A percentile compares a stretch with the other conserved stretches of the same genome.
Evolutionary conservation across 1,140 invertebrate genomes (phyloP).

Genomic region (Gyrodactylus bullatarudis): DNA sequence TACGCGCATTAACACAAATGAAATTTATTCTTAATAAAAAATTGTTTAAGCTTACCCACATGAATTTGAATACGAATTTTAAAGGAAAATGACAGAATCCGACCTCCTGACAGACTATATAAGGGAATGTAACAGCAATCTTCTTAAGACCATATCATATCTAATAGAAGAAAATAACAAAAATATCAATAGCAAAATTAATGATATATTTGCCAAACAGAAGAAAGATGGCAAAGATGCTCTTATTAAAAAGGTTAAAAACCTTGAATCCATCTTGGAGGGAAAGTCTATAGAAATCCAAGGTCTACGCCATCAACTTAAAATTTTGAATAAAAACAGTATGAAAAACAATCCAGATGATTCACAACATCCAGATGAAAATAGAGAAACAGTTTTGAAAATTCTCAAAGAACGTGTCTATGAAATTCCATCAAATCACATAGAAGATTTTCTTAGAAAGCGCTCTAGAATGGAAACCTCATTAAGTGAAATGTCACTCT

Average conservation of each 20-base stretch:
- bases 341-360: not conserved
- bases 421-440: not conserved
- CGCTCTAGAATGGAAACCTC: not conserved
- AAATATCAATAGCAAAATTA: not conserved
- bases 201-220: not conserved
- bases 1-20: not conserved
- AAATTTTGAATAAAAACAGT: not conserved
- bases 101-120: no score
- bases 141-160: not conserved
- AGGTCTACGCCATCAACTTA: not conserved
- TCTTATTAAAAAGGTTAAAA: no score
- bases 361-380: not conserved
- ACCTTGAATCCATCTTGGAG: not conserved
- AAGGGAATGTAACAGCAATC: not conserved
- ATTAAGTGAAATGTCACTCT: not conserved
- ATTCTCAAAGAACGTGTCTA: not conserved
- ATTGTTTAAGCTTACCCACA: no score
- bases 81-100: no score
- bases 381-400: not conserved
- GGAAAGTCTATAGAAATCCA: not conserved
- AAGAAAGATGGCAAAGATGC: not conserved
- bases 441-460: not conserved
- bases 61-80: no score
- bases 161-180: not conserved
- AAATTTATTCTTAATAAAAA: no score